Percentiles rank a stretch among this genome's conserved stretches.
Conservation (phyloP, 2,888 invertebrate species). For the Hanleya hanleyi region DNA sequence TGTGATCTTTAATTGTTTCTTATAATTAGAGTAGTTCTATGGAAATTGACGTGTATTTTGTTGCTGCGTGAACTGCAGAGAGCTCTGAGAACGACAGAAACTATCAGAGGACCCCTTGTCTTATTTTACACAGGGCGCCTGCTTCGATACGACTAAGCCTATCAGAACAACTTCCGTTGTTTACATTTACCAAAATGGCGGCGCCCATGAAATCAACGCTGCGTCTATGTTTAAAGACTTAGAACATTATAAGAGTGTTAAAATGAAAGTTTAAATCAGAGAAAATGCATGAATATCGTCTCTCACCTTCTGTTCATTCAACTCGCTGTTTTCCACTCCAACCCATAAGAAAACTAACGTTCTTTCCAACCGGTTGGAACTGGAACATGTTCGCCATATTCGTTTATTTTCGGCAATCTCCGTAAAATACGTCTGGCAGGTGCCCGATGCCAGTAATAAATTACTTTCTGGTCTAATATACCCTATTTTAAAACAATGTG, state of each 20-base stretch:
- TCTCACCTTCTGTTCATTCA: conserved; percentile 4
- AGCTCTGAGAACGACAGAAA: no score
- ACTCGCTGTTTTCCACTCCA: conserved; percentile 4
- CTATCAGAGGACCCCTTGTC: no score
- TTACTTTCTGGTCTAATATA: no score
- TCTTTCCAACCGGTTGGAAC: conserved; percentile 71
- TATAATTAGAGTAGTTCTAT: no score
- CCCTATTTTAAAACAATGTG: no score
- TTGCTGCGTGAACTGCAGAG: no score
- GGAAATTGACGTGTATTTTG: no score
- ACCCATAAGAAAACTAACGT: conserved; percentile 51
- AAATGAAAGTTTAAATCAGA: neutral
- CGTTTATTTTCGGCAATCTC: conserved; percentile 55
- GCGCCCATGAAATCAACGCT: conserved; percentile 52
- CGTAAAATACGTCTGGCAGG: no score
- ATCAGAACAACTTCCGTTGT: conserved; percentile 52
- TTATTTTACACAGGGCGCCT: neutral
- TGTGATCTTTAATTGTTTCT: no score
- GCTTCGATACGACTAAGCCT: conserved; percentile 23
- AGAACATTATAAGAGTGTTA: neutral
- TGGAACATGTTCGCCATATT: conserved; percentile 67
- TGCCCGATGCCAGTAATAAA: no score
- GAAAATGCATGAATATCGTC: neutral
- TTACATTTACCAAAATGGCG: conserved; percentile 62
- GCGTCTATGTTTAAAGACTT: neutral